A percentile compares a stretch with the other conserved stretches of the same genome.
These are phyloP conservation scores for Drosophila arawakana DNA, from an alignment of 1,140 invertebrate genomes.

Conservation along the genomic window DNA sequence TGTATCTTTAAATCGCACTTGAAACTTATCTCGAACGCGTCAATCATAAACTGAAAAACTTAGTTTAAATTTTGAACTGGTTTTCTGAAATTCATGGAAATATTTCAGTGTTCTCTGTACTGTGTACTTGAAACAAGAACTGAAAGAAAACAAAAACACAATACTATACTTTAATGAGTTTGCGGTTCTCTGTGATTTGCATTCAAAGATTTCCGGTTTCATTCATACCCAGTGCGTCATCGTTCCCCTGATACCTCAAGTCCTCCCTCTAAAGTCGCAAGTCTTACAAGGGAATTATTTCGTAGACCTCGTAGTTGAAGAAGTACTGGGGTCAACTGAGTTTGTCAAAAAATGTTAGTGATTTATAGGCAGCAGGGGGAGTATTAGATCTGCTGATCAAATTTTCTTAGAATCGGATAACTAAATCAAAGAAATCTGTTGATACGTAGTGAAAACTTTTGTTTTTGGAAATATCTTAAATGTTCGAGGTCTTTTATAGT, in stretches of 20 bases:
- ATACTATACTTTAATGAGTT: slow-evolving; percentile 33
- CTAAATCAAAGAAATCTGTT: too few species aligned
- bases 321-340: too few species aligned
- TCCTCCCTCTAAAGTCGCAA: too few species aligned
- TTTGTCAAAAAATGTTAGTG: too few species aligned
- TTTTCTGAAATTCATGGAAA: slow-evolving; percentile 8
- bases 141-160: slow-evolving; percentile 26
- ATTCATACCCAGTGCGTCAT: slow-evolving; percentile 50
- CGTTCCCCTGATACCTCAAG: not conserved
- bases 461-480: too few species aligned
- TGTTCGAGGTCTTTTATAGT: too few species aligned
- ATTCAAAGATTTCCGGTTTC: slow-evolving; percentile 49
- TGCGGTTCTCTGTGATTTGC: slow-evolving; percentile 34
- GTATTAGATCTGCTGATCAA: too few species aligned
- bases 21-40: slow-evolving; percentile 25
- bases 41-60: not conserved
- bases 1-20: slow-evolving; percentile 31
- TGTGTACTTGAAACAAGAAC: not conserved
- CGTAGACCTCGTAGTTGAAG: too few species aligned
- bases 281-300: slow-evolving; percentile 11
- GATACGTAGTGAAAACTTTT: too few species aligned
- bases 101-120: slow-evolving; percentile 15
- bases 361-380: too few species aligned
- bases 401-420: too few species aligned
- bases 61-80: not conserved